Evolutionary conservation across 2,797 vertebrate species (phyloP), one percentile per base, ranked within the genome.

Genomic region (Eutrigla gurnardus): DNA sequence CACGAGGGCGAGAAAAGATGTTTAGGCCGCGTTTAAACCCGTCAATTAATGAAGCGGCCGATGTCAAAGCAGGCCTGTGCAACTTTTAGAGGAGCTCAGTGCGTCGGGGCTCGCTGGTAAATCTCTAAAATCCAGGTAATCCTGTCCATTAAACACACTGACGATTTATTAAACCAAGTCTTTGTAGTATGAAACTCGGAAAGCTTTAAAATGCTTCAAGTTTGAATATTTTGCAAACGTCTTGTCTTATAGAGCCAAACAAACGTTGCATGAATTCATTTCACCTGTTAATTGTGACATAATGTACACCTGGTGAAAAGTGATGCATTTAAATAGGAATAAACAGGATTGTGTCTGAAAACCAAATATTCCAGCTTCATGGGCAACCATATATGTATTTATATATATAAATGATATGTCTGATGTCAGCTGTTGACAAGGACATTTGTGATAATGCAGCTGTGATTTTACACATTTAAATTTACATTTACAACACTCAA

Each of bases 21-120:
- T 69, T 57, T 55, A 25, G 42, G 54, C 70, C 77, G 53, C 73
- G 61, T 83, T 87, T 32, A 78, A 86, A 52, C 11, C 42, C 13
- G 12, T 84, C 74, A 83, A 47, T 78, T 70, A 64, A 70, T 70
- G 7, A 47, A 63, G 60, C 82, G 45, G 60, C 60, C 36, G 11
- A 25, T 12, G 65, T 86, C 75, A 80, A 73, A 81, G 60, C 17
- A 72, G 61, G 65, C 18, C n/a, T 32, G 4, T 12, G 18, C 18
- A 35, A 1, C 65, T 70, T n/a, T 35, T 17, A 58, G 17, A 65
- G 50, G 37, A 52, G n/a, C 39, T 53, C 9, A 77, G 14, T 53
- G 1, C 33, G 32, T 45, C 25, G 11, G 54, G 25, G 25, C 25
- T 64, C 70, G 10, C 32, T 57, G 52, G 47, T 62, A 74, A 72